Conservation (phyloP, 2,113 vertebrate species). For the Hiodon alosoides region DNA sequence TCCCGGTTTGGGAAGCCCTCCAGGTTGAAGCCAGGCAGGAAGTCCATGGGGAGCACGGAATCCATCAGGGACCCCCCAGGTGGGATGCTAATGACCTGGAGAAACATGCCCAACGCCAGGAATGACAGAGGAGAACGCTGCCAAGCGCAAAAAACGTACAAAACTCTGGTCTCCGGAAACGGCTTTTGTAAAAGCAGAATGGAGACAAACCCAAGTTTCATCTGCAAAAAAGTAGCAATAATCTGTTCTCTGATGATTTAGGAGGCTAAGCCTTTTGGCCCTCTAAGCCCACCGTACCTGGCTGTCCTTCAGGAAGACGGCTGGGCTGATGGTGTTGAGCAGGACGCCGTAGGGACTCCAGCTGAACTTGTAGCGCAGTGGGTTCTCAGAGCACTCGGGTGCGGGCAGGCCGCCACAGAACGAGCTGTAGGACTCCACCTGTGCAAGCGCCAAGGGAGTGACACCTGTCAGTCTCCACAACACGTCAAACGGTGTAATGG, state of each 20-base stretch:
- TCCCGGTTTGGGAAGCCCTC: constrained; percentile 94
- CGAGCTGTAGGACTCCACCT: constrained; percentile 87
- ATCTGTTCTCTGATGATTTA: too few species aligned
- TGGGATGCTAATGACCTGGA: constrained; percentile 63
- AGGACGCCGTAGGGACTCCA: constrained; percentile 91
- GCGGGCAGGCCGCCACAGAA: constrained; percentile 90
- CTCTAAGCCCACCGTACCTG: constrained; percentile 59
- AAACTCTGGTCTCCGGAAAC: too few species aligned
- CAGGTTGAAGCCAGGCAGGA: constrained; percentile 85
- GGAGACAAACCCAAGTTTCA: background rate
- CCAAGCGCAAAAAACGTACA: background rate
- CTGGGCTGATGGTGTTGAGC: constrained; percentile 80
- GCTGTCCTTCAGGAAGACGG: constrained; percentile 75
- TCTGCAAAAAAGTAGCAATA: too few species aligned
- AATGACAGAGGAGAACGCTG: too few species aligned
- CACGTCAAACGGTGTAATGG: background rate
- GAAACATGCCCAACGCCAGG: background rate
- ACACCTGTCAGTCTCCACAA: background rate
- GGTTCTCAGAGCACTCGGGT: constrained; percentile 89
- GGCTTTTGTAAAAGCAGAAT: background rate
- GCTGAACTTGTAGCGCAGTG: constrained; percentile 95
- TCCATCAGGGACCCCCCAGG: constrained; percentile 79
- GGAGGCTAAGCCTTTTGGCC: background rate
- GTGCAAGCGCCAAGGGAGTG: background rate
- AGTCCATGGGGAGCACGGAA: constrained; percentile 71